phyloP scores from a whole-genome alignment of 2,113 vertebrate species.

The Onychorhynchus coronatus region DNA sequence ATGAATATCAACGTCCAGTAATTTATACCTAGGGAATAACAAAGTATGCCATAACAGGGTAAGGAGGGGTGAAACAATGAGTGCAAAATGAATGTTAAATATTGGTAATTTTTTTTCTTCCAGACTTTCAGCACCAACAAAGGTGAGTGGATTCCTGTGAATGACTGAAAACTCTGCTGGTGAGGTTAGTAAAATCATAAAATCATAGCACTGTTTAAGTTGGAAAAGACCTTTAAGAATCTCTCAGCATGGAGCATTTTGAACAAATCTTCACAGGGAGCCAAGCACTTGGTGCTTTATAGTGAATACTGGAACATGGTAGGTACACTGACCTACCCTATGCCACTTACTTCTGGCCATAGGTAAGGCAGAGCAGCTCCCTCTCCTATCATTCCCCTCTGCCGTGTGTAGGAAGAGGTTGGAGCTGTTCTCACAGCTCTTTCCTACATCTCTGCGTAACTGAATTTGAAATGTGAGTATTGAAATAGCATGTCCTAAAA shows the following conservation, averaged over 20 bases:
- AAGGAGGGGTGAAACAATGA: neutral
- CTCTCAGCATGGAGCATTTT: neutral
- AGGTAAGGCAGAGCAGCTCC: neutral
- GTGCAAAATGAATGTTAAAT: neutral
- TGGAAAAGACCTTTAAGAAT: neutral
- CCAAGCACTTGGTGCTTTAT: neutral
- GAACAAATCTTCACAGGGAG: neutral
- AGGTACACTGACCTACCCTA: neutral
- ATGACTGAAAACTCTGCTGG: neutral
- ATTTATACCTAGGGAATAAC: neutral
- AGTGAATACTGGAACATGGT: neutral
- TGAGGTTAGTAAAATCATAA: neutral
- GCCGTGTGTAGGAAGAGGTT: neutral
- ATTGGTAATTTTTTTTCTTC: neutral
- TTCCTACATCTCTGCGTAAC: neutral
- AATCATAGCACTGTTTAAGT: neutral
- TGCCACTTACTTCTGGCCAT: neutral
- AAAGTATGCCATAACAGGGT: neutral
- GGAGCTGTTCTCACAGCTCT: neutral
- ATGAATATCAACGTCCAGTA: neutral
- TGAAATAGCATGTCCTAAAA: neutral
- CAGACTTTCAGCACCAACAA: neutral
- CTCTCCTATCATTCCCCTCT: neutral
- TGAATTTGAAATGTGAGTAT: neutral
- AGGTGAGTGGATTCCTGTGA: neutral